Evolutionary conservation across 2,888 invertebrate species (phyloP), one percentile per base, ranked within the genome.

Genomic region (Noctua pronuba): DNA sequence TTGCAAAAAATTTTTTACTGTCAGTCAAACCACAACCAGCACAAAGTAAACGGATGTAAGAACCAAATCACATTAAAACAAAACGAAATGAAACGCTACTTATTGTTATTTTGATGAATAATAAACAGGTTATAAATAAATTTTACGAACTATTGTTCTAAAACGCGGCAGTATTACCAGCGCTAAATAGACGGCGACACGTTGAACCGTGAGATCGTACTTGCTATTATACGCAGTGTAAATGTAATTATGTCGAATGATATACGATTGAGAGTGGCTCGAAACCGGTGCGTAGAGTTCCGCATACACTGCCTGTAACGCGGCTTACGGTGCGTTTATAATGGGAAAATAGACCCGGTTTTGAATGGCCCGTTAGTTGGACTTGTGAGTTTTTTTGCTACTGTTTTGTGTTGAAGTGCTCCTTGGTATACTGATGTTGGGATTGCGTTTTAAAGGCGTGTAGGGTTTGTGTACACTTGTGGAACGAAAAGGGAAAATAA

Each of bases 281-380:
- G 86, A 87, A 86, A 88, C 88, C 86, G 83, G 84, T 87, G 89
- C 90, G 89, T 91, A 91, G 89, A 91, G 92, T 93, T 92, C 92
- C 90, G 90, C 90, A 86, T 91, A 88, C 90, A 92, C 91, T 90
- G 90, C 88, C 89, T 88, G 86, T 88, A 88, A 85, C 82, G 85
- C 86, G 88, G 84, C 77, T 60, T 88, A 88, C 89, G 85, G 88
- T 90, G 89, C 89, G 90, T 89, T 89, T 70, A 70, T 84, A 86
- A 85, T 87, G 86, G 88, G 86, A 89, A 92, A 92, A 92, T 92
- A 90, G 91, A 91, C 89, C 87, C 86, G 82, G 86, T 85, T 88
- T 85, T 79, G 80, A 86, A 81, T 75, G 73, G 62, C 60, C 82
- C 86, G 84, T 81, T 86, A 86, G 69, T 71, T 82, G 72, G 58